Percentiles rank a stretch among this genome's conserved stretches.
Conservation (phyloP, 2,888 invertebrate genomes). For the Deilephila elpenor region DNA sequence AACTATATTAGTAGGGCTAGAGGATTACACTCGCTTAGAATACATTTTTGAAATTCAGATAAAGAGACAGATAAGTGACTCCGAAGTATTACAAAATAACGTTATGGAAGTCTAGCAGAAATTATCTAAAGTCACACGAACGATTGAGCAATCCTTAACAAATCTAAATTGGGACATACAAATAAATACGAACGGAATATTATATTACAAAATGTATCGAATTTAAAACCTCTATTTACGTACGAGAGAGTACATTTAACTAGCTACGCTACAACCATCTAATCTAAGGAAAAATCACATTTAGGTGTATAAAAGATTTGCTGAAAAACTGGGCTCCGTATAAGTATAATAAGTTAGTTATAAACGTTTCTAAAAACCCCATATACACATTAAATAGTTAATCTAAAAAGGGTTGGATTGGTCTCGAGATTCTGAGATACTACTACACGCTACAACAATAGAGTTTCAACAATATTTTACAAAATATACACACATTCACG, state of each 20-base stretch:
- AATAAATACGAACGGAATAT: conserved; percentile 49
- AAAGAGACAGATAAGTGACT: background rate
- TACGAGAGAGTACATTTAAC: conserved; percentile 49
- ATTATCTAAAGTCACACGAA: conserved; percentile 58
- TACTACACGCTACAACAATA: conserved; percentile 66
- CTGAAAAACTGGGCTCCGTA: conserved; percentile 74
- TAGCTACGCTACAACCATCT: conserved; percentile 67
- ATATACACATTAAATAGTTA: conserved; percentile 69
- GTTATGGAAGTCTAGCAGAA: conserved; percentile 52
- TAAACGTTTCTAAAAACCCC: conserved; percentile 79
- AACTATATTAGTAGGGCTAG: background rate
- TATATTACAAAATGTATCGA: conserved; percentile 45
- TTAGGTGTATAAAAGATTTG: conserved; percentile 77
- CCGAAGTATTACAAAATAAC: background rate
- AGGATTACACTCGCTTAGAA: conserved; percentile 3
- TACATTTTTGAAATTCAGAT: background rate
- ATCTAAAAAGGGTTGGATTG: conserved; percentile 79
- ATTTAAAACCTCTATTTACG: conserved; percentile 36
- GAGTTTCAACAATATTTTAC: conserved; percentile 76
- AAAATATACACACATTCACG: conserved; percentile 73
- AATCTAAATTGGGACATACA: conserved; percentile 57
- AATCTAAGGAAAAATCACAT: conserved; percentile 76
- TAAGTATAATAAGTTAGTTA: conserved; percentile 69
- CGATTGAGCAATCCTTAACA: conserved; percentile 74
- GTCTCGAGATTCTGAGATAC: conserved; percentile 80